A percentile compares a stretch with the other conserved stretches of the same genome.
These are phyloP conservation scores for Oncorhynchus clarkii DNA, from an alignment of 2,113 vertebrate genomes.

Conservation along the genomic window DNA sequence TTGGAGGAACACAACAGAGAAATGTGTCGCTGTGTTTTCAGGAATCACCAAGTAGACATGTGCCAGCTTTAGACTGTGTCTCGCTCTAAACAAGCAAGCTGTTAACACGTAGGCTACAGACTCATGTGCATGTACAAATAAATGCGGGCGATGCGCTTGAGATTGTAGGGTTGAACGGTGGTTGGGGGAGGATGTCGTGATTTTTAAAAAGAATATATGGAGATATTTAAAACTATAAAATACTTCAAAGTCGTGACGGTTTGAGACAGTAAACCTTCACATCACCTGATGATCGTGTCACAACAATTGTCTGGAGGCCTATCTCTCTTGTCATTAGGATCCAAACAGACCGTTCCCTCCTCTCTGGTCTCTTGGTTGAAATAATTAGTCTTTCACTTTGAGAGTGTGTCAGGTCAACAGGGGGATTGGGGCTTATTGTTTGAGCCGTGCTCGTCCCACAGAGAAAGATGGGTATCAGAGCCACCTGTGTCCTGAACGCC, in stretches of 20 bases:
- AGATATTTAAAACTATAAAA: no score
- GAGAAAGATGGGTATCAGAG: conserved; percentile 3
- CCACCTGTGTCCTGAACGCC: not conserved
- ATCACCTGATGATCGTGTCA: no score
- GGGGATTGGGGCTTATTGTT: conserved; percentile 46
- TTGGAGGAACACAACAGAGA: conserved; percentile 35
- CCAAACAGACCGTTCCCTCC: not conserved
- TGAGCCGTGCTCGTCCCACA: conserved; percentile 39
- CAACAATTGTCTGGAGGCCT: not conserved
- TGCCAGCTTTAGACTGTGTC: conserved; percentile 41
- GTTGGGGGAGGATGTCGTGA: no score
- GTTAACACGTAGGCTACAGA: conserved; percentile 20
- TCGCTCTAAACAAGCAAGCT: conserved; percentile 17
- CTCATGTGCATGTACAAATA: not conserved
- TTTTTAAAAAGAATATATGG: no score
- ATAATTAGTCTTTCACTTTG: no score
- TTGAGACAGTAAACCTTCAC: no score
- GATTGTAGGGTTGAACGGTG: not conserved
- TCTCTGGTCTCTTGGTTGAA: not conserved
- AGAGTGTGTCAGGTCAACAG: not conserved
- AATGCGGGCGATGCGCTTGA: no score
- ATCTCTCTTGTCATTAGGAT: not conserved
- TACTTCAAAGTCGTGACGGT: no score
- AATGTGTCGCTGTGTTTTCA: conserved; percentile 27
- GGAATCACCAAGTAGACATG: conserved; percentile 45